Evolutionary conservation across 2,888 invertebrate species (phyloP).

Genomic region (Athetis lepigone): DNA sequence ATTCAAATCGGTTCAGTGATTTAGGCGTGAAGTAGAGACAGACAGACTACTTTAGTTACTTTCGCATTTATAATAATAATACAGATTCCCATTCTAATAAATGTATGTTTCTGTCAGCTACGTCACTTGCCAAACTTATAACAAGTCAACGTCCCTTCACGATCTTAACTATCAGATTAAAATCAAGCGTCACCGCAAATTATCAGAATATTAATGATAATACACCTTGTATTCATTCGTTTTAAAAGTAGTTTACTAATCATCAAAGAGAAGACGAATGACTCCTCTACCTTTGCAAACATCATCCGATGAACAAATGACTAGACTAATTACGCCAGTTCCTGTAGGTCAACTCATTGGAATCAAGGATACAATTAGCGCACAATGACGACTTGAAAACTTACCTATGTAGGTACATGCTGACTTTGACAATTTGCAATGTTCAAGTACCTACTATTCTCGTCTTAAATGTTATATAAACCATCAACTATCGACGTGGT

Average conservation of each 20-base stretch:
- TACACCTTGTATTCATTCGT: not conserved
- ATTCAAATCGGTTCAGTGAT: no score
- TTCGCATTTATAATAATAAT: no score
- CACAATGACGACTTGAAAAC: constrained; percentile 38
- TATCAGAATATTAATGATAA: constrained; percentile 21
- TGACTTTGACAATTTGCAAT: constrained; percentile 12
- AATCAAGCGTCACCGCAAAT: constrained; percentile 9
- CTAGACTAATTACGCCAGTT: constrained; percentile 81
- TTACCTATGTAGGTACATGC: constrained; percentile 2
- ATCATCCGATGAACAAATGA: constrained; percentile 67
- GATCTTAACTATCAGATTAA: constrained; percentile 7
- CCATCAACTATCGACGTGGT: not conserved
- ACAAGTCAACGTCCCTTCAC: not conserved
- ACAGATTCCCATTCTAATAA: not conserved
- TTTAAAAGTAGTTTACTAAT: constrained; percentile 18
- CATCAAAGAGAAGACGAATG: constrained; percentile 32
- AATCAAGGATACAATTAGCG: constrained; percentile 71
- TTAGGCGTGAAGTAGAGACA: no score
- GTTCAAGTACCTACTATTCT: constrained; percentile 3
- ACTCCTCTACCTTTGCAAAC: constrained; percentile 44
- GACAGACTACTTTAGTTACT: no score
- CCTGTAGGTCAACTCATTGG: constrained; percentile 81
- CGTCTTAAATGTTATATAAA: not conserved
- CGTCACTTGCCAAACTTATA: constrained; percentile 6
- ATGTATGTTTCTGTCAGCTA: constrained; percentile 1